Evolutionary conservation across 2,797 vertebrate genomes (phyloP).

Genomic region (Chelmon rostratus): DNA sequence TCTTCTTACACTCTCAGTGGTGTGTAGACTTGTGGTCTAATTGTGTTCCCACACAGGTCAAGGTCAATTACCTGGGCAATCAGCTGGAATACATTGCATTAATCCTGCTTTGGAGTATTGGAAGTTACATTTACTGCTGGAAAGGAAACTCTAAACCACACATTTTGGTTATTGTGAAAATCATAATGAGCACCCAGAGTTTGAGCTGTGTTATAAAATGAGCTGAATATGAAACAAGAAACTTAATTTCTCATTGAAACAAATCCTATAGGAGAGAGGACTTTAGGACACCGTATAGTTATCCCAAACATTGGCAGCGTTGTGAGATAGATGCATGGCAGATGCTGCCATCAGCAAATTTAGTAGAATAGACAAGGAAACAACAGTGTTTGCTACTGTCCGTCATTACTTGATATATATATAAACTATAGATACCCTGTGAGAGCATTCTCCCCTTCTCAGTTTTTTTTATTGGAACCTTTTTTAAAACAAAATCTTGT

Average conservation of each 20-base stretch:
- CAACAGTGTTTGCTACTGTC: background rate
- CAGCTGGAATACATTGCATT: slow-evolving; percentile 46
- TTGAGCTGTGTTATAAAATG: slow-evolving; percentile 26
- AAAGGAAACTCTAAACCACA: slow-evolving; percentile 3
- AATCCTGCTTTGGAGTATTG: slow-evolving; percentile 41
- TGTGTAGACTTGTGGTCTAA: slow-evolving; percentile 40
- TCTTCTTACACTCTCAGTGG: slow-evolving; percentile 5
- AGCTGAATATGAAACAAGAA: slow-evolving; percentile 10
- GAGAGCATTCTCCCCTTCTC: background rate
- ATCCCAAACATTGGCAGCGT: background rate
- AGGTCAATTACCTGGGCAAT: slow-evolving; percentile 59
- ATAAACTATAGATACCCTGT: background rate
- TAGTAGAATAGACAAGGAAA: background rate
- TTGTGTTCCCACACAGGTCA: slow-evolving; percentile 49
- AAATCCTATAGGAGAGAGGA: background rate
- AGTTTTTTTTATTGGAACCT: no score
- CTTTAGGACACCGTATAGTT: background rate
- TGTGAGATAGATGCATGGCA: background rate
- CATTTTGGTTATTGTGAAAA: slow-evolving; percentile 13
- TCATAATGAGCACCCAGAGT: slow-evolving; percentile 41
- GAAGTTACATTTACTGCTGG: slow-evolving; percentile 5
- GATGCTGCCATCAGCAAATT: background rate
- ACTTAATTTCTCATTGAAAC: slow-evolving; percentile 12
- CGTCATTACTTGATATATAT: background rate
- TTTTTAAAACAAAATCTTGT: background rate